These are phyloP conservation scores for Chlamydotis undulata DNA, from an alignment of 2,113 vertebrate species.

Conservation along the genomic window DNA sequence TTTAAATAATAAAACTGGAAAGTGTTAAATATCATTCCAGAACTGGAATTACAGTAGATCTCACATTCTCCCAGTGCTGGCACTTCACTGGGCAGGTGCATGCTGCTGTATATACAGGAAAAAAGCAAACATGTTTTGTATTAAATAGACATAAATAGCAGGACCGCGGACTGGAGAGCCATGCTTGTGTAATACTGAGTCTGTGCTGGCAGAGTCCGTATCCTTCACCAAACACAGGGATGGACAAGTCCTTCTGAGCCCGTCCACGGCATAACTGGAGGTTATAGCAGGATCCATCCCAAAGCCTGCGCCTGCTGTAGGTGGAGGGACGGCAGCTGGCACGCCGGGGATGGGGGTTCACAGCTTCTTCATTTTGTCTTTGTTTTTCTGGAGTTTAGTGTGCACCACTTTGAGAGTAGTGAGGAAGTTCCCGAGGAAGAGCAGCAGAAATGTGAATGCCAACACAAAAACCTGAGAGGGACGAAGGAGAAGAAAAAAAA, in stretches of 20 bases:
- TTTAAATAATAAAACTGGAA: constrained; percentile 24
- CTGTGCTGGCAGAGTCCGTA: constrained; percentile 29
- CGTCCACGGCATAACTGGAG: rapidly evolving
- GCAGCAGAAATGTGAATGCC: constrained; percentile 90
- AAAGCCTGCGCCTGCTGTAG: background rate
- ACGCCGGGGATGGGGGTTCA: background rate
- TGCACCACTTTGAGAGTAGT: constrained; percentile 95
- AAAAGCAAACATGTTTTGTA: constrained; percentile 21
- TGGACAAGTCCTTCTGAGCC: background rate
- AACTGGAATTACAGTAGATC: constrained; percentile 53
- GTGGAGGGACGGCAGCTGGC: background rate
- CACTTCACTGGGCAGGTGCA: background rate
- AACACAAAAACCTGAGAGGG: constrained; percentile 87
- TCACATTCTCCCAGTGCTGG: background rate
- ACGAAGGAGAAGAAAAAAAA: background rate
- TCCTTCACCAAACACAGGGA: background rate
- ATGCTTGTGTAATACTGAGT: constrained; percentile 58
- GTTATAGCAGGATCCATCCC: background rate
- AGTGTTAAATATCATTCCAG: constrained; percentile 49
- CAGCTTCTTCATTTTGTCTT: constrained; percentile 78
- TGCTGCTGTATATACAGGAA: constrained; percentile 45
- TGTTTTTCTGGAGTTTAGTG: constrained; percentile 91
- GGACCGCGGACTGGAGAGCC: constrained; percentile 30
- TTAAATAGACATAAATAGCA: constrained; percentile 77
- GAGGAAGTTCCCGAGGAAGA: constrained; percentile 97